phyloP scores from a whole-genome alignment of 1,140 invertebrate species.

The Bombus haemorrhoidalis region DNA sequence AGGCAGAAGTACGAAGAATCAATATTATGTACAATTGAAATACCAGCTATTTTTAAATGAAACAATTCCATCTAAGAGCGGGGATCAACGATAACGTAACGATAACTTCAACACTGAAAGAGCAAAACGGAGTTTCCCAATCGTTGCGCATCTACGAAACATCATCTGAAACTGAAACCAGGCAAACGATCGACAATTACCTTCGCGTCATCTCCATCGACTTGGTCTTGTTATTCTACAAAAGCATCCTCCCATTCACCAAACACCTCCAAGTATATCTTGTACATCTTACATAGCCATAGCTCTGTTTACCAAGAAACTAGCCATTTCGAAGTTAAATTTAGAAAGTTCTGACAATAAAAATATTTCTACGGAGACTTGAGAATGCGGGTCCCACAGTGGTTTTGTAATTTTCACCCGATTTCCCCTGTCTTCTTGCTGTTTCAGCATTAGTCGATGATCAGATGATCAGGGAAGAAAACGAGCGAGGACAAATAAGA shows the following conservation, averaged over 20 bases:
- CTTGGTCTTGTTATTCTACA: not conserved
- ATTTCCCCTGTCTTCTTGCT: not conserved
- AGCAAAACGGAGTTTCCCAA: no score
- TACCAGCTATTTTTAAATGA: no score
- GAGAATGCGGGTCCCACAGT: conserved; percentile 27
- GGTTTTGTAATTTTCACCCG: not conserved
- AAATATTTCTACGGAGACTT: no score
- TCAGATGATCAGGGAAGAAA: not conserved
- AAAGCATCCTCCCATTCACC: not conserved
- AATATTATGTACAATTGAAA: no score
- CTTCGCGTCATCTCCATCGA: not conserved
- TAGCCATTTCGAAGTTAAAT: not conserved
- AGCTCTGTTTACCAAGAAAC: no score
- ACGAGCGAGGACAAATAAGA: not conserved
- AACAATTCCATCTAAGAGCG: no score
- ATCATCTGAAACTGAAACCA: not conserved
- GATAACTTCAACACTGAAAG: not conserved
- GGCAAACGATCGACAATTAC: not conserved
- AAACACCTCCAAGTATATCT: not conserved
- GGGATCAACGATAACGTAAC: no score
- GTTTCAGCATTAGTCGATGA: not conserved
- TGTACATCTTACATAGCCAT: not conserved
- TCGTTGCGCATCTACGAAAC: not conserved
- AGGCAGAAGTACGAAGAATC: no score
- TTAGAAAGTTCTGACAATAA: no score